Base-by-base conservation (phyloP, 2,888 invertebrate species). In the Lithophane socia region DNA sequence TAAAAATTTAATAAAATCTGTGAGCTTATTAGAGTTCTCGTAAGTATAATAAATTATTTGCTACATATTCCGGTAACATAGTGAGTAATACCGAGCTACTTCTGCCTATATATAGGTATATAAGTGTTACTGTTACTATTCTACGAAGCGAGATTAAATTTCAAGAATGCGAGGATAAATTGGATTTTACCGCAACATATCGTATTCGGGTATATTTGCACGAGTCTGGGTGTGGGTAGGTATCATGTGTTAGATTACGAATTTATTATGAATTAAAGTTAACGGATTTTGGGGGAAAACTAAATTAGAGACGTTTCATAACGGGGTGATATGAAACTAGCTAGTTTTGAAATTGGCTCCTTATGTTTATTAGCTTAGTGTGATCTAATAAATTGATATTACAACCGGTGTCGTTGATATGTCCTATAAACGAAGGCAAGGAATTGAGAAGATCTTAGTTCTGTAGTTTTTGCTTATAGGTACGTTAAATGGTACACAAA, bases 181-280 rank as follows among this genome's bases (percentile, higher is more conserved):
- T 86, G 80, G 80, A 86, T 86, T 86, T 77, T 66, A 86, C 86
- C 83, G 69, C 83, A 85, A 54, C 69, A 85, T 80, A 79, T 86
- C 77, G 77, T 83, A 80, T 86, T 79, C 60, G 54, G 60, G 76
- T 66, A 80, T 78, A 70, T 81, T 69, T 77, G 77, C 73, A 80
- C 80, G 64, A 63, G 18, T 75, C 64, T 74, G 47, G 69, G 49
- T 82, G 67, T 12, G 64, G 64, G 67, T 78, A 47, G 54, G 58
- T 73, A 44, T 68, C 61, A 56, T 69, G 79, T 75, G 75, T 52
- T 58, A 75, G 65, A 79, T 86, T 74, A 68, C 29, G 61, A 79
- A 87, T 87, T 73, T 81, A 83, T 75, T 79, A 87, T 78, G 52
- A 86, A 82, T 75, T 81, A 79, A 79, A 73, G 21, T 76, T 52